Evolutionary conservation across 2,888 invertebrate species (phyloP).

Genomic region (Metopia argyrocephala): DNA sequence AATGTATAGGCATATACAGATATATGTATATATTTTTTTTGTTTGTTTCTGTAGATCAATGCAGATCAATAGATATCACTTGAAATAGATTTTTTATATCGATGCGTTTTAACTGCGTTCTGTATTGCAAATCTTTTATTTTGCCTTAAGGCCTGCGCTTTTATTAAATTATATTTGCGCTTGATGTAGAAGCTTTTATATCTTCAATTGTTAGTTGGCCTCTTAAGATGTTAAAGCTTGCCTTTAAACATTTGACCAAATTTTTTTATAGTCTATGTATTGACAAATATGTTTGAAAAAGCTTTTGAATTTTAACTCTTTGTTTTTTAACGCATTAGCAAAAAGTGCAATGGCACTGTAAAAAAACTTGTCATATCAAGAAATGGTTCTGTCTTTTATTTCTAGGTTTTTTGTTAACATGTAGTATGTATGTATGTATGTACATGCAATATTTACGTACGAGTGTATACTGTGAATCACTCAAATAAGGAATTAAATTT

Average conservation of each 20-base stretch:
- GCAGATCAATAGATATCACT: too few relatives aligned
- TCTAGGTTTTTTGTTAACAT: neutral
- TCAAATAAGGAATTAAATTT: too few relatives aligned
- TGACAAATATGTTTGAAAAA: neutral
- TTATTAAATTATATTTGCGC: constrained; percentile 51
- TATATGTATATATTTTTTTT: constrained; percentile 44
- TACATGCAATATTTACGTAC: too few relatives aligned
- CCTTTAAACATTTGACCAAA: neutral
- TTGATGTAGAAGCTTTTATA: constrained; percentile 48
- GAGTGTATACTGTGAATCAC: too few relatives aligned
- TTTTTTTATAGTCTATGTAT: neutral
- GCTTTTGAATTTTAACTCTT: constrained; percentile 40
- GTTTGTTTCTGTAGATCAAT: too few relatives aligned
- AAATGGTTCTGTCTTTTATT: constrained; percentile 54
- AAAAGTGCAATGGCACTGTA: neutral
- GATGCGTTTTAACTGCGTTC: constrained; percentile 53
- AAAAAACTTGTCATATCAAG: constrained; percentile 60
- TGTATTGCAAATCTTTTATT: constrained; percentile 56
- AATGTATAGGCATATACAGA: too few relatives aligned
- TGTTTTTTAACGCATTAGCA: constrained; percentile 38
- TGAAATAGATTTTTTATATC: constrained; percentile 1
- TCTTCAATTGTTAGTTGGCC: neutral
- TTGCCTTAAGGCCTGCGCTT: constrained; percentile 51
- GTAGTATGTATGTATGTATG: too few relatives aligned
- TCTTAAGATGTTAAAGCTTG: constrained; percentile 36